Conservation (phyloP, 2,797 vertebrate species). For the Champsocephalus gunnari region DNA sequence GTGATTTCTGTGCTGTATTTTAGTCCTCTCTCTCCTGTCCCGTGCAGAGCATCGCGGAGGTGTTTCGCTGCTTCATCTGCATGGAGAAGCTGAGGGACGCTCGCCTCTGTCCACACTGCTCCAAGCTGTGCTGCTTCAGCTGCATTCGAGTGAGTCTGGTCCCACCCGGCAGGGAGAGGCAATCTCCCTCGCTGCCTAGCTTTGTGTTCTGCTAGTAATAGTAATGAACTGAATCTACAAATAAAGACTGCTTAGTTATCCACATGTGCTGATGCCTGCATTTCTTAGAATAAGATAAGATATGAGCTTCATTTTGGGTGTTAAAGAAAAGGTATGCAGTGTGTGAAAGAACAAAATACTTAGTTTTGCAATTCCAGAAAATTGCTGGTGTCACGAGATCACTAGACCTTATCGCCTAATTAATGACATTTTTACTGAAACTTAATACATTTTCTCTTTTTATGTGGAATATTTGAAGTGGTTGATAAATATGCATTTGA, state of each 20-base stretch:
- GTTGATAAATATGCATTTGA: too few relatives aligned
- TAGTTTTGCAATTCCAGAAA: too few relatives aligned
- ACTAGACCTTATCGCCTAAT: neutral
- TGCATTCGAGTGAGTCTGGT: constrained; percentile 92
- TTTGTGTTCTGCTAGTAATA: neutral
- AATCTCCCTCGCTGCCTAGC: neutral
- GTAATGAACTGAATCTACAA: neutral
- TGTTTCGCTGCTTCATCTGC: constrained; percentile 99
- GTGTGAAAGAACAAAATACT: neutral
- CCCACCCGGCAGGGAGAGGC: neutral
- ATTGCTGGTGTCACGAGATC: too few relatives aligned
- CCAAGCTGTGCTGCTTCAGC: constrained; percentile 99
- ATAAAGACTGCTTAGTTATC: neutral
- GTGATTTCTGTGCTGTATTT: neutral
- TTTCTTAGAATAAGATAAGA: neutral
- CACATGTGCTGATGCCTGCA: neutral
- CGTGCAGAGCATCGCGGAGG: constrained; percentile 95
- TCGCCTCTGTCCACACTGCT: constrained; percentile 97
- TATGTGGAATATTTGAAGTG: too few relatives aligned
- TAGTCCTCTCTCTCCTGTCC: neutral
- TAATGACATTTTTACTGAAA: too few relatives aligned
- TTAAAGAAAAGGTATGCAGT: neutral
- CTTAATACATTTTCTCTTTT: too few relatives aligned
- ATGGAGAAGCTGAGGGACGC: constrained; percentile 99
- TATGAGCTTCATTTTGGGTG: neutral